These are phyloP conservation scores for Drosophila phalerata DNA, from an alignment of 2,888 invertebrate genomes.

Conservation along the genomic window DNA sequence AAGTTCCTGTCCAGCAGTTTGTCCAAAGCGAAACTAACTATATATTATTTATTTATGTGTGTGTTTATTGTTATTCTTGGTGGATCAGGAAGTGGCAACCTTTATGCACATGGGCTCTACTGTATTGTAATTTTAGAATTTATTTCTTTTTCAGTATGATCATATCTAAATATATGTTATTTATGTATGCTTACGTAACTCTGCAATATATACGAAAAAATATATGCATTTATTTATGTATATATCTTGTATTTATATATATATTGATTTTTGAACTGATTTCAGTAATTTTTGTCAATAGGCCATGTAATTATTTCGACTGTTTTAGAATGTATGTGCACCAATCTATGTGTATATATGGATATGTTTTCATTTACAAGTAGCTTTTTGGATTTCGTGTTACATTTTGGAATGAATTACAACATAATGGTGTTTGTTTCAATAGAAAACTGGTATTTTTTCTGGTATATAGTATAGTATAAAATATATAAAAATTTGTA, in stretches of 20 bases:
- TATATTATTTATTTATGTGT: slow-evolving; percentile 14
- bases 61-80: slow-evolving; percentile 20
- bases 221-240: slow-evolving; percentile 21
- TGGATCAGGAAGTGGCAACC: slow-evolving; percentile 45
- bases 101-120: slow-evolving; percentile 24
- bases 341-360: slow-evolving; percentile 39
- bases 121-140: background rate
- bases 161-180: slow-evolving; percentile 45
- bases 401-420: slow-evolving; percentile 48
- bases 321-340: slow-evolving; percentile 23
- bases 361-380: slow-evolving; percentile 44
- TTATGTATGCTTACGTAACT: slow-evolving; percentile 7
- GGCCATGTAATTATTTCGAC: slow-evolving; percentile 5
- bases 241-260: slow-evolving; percentile 1
- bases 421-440: slow-evolving; percentile 33
- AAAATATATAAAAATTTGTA: slow-evolving; percentile 26
- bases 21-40: slow-evolving; percentile 27
- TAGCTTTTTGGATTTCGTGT: slow-evolving; percentile 36
- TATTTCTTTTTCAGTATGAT: slow-evolving; percentile 21
- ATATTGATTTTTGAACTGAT: slow-evolving; percentile 17
- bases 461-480: slow-evolving; percentile 16
- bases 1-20: slow-evolving; percentile 55
- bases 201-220: slow-evolving; percentile 33
- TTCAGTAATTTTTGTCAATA: slow-evolving; percentile 5
- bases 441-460: slow-evolving; percentile 29